Conservation (phyloP, 2,888 invertebrate genomes). For the Baronia brevicornis region DNA sequence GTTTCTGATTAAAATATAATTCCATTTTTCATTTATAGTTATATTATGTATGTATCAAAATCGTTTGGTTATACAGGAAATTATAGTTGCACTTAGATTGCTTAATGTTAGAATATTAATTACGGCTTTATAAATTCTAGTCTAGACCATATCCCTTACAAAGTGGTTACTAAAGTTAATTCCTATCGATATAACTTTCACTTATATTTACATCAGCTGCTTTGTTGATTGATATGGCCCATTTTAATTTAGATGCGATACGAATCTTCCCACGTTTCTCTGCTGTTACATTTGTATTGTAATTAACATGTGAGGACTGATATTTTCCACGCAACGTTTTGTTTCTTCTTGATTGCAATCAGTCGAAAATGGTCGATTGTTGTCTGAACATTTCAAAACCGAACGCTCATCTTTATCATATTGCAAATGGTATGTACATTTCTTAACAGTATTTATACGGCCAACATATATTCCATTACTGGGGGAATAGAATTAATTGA, state of each 20-base stretch:
- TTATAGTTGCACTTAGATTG: too few species aligned
- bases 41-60: too few species aligned
- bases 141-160: not conserved
- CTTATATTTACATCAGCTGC: slow-evolving; percentile 40
- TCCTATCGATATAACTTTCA: slow-evolving; percentile 32
- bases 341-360: slow-evolving; percentile 23
- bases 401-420: slow-evolving; percentile 12
- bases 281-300: slow-evolving; percentile 29
- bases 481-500: too few species aligned
- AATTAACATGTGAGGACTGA: slow-evolving; percentile 38
- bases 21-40: too few species aligned
- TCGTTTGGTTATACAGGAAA: too few species aligned
- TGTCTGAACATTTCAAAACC: slow-evolving; percentile 11
- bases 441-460: slow-evolving; percentile 7
- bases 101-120: not conserved
- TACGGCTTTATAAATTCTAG: not conserved
- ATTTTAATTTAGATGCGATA: slow-evolving; percentile 37
- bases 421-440: not conserved
- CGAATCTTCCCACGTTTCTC: slow-evolving; percentile 44
- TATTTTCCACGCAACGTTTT: slow-evolving; percentile 30
- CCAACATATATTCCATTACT: slow-evolving; percentile 1
- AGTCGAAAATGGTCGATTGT: slow-evolving; percentile 13
- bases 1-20: too few species aligned
- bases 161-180: slow-evolving; percentile 1
- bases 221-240: slow-evolving; percentile 45